phyloP scores from a whole-genome alignment of 2,888 invertebrate species.

The Cetonia aurata region DNA sequence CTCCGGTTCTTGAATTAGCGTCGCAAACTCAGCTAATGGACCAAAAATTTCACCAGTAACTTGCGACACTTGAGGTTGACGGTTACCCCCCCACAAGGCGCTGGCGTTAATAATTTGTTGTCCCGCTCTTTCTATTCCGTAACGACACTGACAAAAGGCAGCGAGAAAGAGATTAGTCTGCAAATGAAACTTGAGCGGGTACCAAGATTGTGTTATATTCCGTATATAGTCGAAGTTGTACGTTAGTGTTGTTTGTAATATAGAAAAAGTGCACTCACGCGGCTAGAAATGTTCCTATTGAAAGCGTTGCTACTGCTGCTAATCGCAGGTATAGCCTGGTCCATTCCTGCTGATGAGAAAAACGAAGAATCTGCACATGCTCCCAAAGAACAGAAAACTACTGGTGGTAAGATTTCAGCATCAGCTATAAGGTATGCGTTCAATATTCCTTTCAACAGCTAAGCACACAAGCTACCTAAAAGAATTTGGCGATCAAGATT shows the following conservation, averaged over 20 bases:
- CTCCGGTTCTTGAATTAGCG: slow-evolving; percentile 23
- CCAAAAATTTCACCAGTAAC: slow-evolving; percentile 22
- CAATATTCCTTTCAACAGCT: slow-evolving; percentile 44
- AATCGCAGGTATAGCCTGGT: neutral
- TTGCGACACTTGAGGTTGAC: neutral
- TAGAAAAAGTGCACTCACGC: too few relatives aligned
- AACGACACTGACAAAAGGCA: too few relatives aligned
- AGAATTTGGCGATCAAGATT: slow-evolving; percentile 72
- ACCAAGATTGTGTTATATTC: too few relatives aligned
- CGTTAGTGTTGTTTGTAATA: neutral
- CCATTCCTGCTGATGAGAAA: slow-evolving; percentile 3
- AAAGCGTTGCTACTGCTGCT: slow-evolving; percentile 7
- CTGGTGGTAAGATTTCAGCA: neutral
- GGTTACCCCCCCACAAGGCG: neutral
- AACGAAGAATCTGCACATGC: slow-evolving; percentile 13
- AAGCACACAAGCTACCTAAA: slow-evolving; percentile 68
- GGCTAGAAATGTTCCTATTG: slow-evolving; percentile 5
- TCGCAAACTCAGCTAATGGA: slow-evolving; percentile 9
- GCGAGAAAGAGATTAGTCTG: too few relatives aligned
- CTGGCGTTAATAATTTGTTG: neutral
- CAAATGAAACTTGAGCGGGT: too few relatives aligned
- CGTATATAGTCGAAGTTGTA: neutral
- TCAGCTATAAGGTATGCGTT: neutral
- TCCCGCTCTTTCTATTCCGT: neutral
- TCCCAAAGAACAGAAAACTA: neutral